Conservation (phyloP, 64 coral and sea anemone species). For the Astreopora myriophthalma region DNA sequence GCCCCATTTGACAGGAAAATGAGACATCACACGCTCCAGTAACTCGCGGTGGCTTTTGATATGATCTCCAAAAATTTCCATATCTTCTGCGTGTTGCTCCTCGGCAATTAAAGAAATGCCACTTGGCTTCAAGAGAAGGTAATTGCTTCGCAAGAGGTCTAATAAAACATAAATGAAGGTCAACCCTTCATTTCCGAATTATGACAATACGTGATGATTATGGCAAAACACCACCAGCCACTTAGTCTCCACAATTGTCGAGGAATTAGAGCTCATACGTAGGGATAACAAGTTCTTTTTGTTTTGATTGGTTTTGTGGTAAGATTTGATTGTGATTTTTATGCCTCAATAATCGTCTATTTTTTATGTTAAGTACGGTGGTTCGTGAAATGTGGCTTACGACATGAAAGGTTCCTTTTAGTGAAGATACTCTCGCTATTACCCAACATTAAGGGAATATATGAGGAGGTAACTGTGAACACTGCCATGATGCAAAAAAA, state of each 20-base stretch:
- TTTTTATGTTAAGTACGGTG: not conserved
- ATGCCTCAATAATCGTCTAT: not conserved
- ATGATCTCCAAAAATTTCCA: not conserved
- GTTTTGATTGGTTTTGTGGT: constrained; percentile 17
- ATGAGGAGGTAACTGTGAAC: too few species aligned
- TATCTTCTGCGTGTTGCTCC: not conserved
- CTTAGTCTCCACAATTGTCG: not conserved
- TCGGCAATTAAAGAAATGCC: not conserved
- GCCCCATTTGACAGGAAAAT: not conserved
- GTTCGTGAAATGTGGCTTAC: not conserved
- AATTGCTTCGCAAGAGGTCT: not conserved
- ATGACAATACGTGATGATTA: not conserved
- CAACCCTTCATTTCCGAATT: constrained; percentile 14
- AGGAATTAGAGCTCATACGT: not conserved
- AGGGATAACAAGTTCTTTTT: not conserved
- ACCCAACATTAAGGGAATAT: too few species aligned
- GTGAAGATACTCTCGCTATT: not conserved
- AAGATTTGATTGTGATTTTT: constrained; percentile 1
- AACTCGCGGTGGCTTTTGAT: constrained; percentile 21
- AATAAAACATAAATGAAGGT: constrained; percentile 12
- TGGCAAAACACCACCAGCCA: not conserved
- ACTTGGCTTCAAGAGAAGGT: constrained; percentile 18
- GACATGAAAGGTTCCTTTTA: not conserved
- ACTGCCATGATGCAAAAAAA: too few species aligned
- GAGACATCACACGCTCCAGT: constrained; percentile 20